Base-by-base conservation (phyloP, 2,113 vertebrate genomes). In the Bucco capensis region DNA sequence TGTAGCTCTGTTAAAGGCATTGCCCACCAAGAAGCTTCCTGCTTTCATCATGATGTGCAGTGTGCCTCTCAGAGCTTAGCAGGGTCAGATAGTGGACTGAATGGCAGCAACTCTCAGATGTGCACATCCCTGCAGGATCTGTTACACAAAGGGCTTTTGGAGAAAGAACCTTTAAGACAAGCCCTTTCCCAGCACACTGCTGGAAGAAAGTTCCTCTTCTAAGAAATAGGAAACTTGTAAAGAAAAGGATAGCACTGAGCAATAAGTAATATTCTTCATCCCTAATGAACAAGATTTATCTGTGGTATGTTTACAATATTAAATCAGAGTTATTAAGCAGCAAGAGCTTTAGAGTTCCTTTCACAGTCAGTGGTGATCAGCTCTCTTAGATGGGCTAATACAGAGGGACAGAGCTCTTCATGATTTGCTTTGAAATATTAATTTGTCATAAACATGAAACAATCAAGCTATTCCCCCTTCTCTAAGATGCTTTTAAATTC, bases 371-470 rank as follows among this genome's bases (percentile, higher is more conserved):
- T 35, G 51, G 12, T 18, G 61, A 35, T 80, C 44, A 71, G 2
- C 24, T 67, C 40, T 88, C 49, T 3, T 19, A 50, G 49, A 27
- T 93, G 53, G 38, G 31, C 74, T 80, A 70, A 49, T 35, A 25
- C 12, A 64, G 35, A 49, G 81, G 90, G 93, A 81, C 74, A 64
- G 44, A 80, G 54, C 60, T 83, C 49, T 92, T 87, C 5, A 14
- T 76, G 16, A 58, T 86, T 85, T 83, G 21, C 83, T 90, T 92
- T 88, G 86, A 94, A 94, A 87, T 30, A 7, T 64, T 81, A 72
- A 57, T 77, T 89, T 85, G 89, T 87, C 15, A 5, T 44, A 58
- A 87, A 33, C 47, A 54, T 44, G 67, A 67, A 88, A 61, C 33
- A 19, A 84, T 31, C 42, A 85, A 83, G 30, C 30, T 53, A 8